Base-by-base conservation (phyloP, 2,888 invertebrate genomes). In the Parnassius orleans region DNA sequence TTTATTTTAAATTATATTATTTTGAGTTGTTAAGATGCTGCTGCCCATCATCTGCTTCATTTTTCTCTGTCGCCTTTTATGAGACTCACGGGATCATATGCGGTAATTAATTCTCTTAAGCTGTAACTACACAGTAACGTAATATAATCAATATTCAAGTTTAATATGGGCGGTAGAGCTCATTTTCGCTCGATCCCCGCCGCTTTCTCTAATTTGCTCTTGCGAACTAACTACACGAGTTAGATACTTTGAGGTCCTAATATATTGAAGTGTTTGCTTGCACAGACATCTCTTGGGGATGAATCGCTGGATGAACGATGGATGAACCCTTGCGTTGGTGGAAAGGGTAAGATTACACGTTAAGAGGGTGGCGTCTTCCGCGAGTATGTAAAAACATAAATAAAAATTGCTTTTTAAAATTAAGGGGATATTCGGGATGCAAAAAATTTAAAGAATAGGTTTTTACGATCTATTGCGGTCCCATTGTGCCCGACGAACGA, bases 191-290 rank as follows among this genome's bases (percentile, higher is more conserved):
- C 56, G 56, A 63, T 54, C 58, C 50, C 50, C 57, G 46, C 42
- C 63, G 51, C 53, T 57, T 46, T 43, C 53, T 58, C 58, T 55
- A 63, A 63, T 81, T 77, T 78, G 68, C 72, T 70, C 68, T 66
- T 60, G 58, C n/a, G n/a, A n/a, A 59, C 19, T 19, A 57, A 69
- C 64, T 69, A 73, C 70, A 72, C 67, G 72, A 70, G 70, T 72
- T 69, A 71, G 78, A 78, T 79, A 76, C 78, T 76, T 68, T 70
- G 75, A 73, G 70, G 73, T 11, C 46, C 46, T 68, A 52, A 48
- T 72, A 65, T 76, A 77, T 77, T 75, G 80, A 81, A 82, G 76
- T 81, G 80, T 83, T 81, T 80, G 74, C 78, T 66, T 68, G 67
- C 69, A 74, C 73, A 63, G 69, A 67, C 50, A 19, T 72, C 70